phyloP scores from a whole-genome alignment of 2,888 invertebrate genomes.

The Yponomeuta sedellus region DNA sequence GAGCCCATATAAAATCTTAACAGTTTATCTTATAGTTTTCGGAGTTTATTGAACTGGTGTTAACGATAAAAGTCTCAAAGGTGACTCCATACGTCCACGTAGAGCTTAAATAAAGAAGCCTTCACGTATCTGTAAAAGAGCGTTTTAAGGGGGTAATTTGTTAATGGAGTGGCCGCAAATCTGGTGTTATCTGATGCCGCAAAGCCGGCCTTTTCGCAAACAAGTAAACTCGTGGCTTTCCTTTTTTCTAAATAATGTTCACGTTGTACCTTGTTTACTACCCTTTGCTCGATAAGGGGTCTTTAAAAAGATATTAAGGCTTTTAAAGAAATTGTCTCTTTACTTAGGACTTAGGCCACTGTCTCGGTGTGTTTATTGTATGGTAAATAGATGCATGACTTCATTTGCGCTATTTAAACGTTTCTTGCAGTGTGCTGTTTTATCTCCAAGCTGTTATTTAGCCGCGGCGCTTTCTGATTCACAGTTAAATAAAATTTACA shows the following conservation, averaged over 20 bases:
- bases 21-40: no score
- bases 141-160: slow-evolving; percentile 62
- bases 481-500: neutral
- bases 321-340: slow-evolving; percentile 65
- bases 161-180: slow-evolving; percentile 68
- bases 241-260: slow-evolving; percentile 66
- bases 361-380: neutral
- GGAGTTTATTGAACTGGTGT: no score
- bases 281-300: slow-evolving; percentile 64
- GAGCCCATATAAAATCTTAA: no score
- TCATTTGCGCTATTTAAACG: neutral
- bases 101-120: slow-evolving; percentile 6
- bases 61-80: neutral
- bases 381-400: neutral
- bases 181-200: slow-evolving; percentile 64
- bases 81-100: neutral
- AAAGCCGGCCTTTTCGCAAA: slow-evolving; percentile 62
- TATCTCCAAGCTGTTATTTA: neutral
- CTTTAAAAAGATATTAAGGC: slow-evolving; percentile 64
- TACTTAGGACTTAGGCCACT: slow-evolving; percentile 16
- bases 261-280: slow-evolving; percentile 60
- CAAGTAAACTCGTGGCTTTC: slow-evolving; percentile 59
- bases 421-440: neutral
- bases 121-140: slow-evolving; percentile 26
- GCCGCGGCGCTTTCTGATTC: neutral